Evolutionary conservation across 1,140 invertebrate genomes (phyloP), one percentile per base, ranked within the genome.

Genomic region (Solenopsis fugax): DNA sequence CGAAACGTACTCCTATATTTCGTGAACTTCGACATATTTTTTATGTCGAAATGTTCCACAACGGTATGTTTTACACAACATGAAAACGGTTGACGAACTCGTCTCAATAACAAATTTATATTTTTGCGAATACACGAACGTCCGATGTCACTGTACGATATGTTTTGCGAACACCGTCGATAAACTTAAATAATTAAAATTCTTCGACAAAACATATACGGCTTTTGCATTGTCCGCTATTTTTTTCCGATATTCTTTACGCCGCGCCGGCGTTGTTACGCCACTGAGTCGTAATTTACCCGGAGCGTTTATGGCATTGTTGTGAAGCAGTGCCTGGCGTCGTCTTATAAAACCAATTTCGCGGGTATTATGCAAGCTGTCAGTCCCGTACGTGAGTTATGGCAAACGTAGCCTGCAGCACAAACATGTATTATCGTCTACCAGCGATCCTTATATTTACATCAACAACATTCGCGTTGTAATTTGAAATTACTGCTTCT

Each of bases 261-360:
- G 18, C 62, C 78, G 50, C 52, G 18, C 62, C 78, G 50, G 73
- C 58, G 91, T 91, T 89, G 87, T 93, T 93, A 93, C 93, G 92
- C 91, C 90, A 91, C 88, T 91, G 91, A 86, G 92, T 93, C 93
- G 92, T 95, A 94, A 95, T 94, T 95, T 94, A 94, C 91, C 89
- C 91, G 89, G 87, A 93, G 92, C 94, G 92, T 95, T 95, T 95
- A 95, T 94, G 92, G 94, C 93, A 94, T 93, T 94, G 94, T 94
- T 94, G 93, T 93, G 93, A 94, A 92, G 91, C 92, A 92, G 91
- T 92, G 93, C 92, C 93, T 92, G 92, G 92, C 93, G 92, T 93
- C 94, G 92, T 94, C 93, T 95, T 95, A 94, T 94, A 94, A 94
- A 95, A 95, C 94, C 94, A 95, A 95, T 95, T 95, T 94, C 93